Base-by-base conservation (phyloP, 2,797 vertebrate species). In the Erpetoichthys calabaricus region DNA sequence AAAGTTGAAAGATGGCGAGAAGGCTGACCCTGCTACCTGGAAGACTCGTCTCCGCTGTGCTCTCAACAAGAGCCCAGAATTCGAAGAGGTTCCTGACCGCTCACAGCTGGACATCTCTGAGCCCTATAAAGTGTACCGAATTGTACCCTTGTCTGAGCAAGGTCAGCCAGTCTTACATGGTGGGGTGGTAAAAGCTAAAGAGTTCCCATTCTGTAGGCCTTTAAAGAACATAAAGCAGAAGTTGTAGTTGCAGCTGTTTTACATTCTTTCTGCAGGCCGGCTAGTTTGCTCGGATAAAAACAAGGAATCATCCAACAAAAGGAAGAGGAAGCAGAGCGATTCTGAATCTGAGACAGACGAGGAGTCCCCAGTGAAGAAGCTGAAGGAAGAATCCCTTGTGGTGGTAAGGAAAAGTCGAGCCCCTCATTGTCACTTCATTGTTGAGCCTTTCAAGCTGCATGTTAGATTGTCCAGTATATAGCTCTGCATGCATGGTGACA, bases 1-100 rank as follows among this genome's bases (percentile, higher is more conserved):
- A 4, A 92, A 90, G 63, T 65, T 79, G 61, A 64, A 64, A 0
- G 76, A 77, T 0, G 83, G 72, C 1, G 67, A 67, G 2, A 62
- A 64, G 3, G 62, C 75, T 8, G 83, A 82, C 62, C 83, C 89
- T 0, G 90, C 91, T 0, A 66, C 70, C 41, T 93, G 91, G 89
- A 95, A 95, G 70, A 95, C 92, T 0, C 88, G 92, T 0, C 74
- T 95, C 4, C 91, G 92, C 57, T 94, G 91, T 56, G 92, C 92
- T 52, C 81, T 95, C 49, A 92, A 91, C 76, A 94, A 94, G 75
- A 94, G 92, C 44, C 61, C 80, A 0, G 92, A 95, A 73, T 95
- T 95, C 51, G 52, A 61, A 4, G 91, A 95, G 65, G 80, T 87
- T 59, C 67, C 66, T 1, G 78, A 80, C 0, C 83, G 79, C 5